Base-by-base conservation (phyloP, 2,113 vertebrate genomes). In the Colius striatus region DNA sequence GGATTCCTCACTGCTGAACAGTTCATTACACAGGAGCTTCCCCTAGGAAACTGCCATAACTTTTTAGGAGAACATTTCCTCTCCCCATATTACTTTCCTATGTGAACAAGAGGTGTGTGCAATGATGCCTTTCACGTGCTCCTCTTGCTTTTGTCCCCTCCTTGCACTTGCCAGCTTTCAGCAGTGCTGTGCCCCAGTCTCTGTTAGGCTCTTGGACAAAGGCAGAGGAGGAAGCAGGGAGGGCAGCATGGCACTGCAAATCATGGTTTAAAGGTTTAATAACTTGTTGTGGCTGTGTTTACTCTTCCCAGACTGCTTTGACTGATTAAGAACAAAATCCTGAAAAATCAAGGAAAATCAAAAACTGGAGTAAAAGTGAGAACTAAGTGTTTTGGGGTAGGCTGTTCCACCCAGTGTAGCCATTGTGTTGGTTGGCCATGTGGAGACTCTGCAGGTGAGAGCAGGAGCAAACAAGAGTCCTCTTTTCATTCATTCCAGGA, bases 341-440 rank as follows among this genome's bases (percentile, higher is more conserved):
- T 60, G 15, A 66, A 66, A 66, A 76, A 45, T 4, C 21, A 54
- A 57, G 54, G 8, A 3, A 29, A 36, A 76, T 13, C 12, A 61
- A 38, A 62, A 53, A 26, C 12, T 43, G 43, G 27, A 89, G 27
- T 34, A 5, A 25, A 14, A 54, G 23, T 8, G 62, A 72, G 54
- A 43, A 5, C 20, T 32, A 13, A 61, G 43, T 29, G 50, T 22
- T 10, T 11, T 70, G 22, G 51, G 34, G 19, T 25, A 8, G 34
- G n/a, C 21, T 72, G 15, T 36, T 86, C 43, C 47, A n/a, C 48
- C n/a, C 78, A 48, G 25, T 4, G 5, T 10, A 6, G 41, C n/a
- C 58, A 47, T 11, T 43, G 11, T n/a, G 19, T 14, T n/a, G 29
- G 8, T 11, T 34, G 38, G n/a, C 21, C 25, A 34, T 0, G 0